Conservation (phyloP, 2,888 invertebrate species). For the Ditula angustiorana region DNA sequence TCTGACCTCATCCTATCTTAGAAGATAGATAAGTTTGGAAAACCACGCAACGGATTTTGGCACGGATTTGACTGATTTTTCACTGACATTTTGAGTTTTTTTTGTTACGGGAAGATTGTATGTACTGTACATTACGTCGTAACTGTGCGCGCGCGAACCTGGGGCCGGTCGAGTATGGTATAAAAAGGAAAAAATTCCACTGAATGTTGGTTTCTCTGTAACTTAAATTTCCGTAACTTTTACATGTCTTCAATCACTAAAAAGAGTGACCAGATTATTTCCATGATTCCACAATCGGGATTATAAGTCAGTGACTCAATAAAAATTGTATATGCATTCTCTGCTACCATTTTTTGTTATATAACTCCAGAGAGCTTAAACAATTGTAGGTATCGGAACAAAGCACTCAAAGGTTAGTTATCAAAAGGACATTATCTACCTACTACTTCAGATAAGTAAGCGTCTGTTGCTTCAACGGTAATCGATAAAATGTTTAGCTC, state of each 20-base stretch:
- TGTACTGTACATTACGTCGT: too few species aligned
- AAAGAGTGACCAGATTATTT: neutral
- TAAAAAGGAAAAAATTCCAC: too few species aligned
- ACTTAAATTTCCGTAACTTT: too few species aligned
- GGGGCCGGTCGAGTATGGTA: too few species aligned
- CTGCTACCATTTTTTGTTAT: neutral
- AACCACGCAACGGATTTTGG: too few species aligned
- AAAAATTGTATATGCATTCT: neutral
- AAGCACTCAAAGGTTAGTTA: neutral
- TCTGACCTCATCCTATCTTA: too few species aligned
- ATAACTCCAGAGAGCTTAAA: neutral
- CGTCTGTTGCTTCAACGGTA: neutral
- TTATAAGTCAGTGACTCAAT: neutral
- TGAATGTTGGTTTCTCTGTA: too few species aligned
- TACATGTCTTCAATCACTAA: neutral
- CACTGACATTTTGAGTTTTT: too few species aligned
- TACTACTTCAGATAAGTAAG: neutral
- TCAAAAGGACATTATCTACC: neutral
- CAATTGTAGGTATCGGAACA: constrained; percentile 3
- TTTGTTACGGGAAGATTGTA: too few species aligned
- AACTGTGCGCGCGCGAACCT: too few species aligned
- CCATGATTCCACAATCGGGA: neutral
- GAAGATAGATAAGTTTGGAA: too few species aligned
- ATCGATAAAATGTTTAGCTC: neutral
- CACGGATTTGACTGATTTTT: too few species aligned